Evolutionary conservation across 2,113 vertebrate genomes (phyloP), one percentile per base, ranked within the genome.

Genomic region (Sapayoa aenigma): DNA sequence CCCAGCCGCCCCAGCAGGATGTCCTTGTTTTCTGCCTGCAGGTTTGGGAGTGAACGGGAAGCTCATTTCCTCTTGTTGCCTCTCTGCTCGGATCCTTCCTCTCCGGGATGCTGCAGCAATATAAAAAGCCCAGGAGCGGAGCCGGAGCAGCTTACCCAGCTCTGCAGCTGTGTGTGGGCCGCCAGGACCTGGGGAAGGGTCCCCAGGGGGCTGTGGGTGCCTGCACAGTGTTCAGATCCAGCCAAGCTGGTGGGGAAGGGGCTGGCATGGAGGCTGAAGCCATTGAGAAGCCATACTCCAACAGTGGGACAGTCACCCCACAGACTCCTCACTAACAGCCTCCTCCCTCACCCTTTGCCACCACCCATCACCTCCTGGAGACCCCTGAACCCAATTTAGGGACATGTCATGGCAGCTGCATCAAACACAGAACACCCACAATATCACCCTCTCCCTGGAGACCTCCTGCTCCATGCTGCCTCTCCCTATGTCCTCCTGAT

Each of bases 401-500:
- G 44, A 52, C 4, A 0, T 28, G 31, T 56, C 28, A 35, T 16
- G 35, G 53, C 67, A 73, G 33, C 33, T 53, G 22, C 63, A 31
- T 19, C 46, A 16, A 37, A 53, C 9, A n/a, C 41, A 31, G 39
- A 52, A 11, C 37, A 21, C 22, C 33, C 6, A 22, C 21, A 47
- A 3, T 2, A 37, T 30, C 59, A 39, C 4, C 4, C 2, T 1
- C n/a, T 77, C 31, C 28, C 65, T 31, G 55, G 55, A 22, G 55
- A 71, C 35, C 14, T 23, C 76, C 75, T 52, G 68, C 41, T 56
- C 62, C 24, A 0, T 25, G 30, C 14, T 55, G n/a, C 47, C 53
- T 30, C 30, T 22, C 1, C 9, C 35, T 33, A 2, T 0, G 0
- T 30, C 46, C 60, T 39, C 7, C 41, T 9, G 5, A 27, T 3